phyloP scores from a whole-genome alignment of 2,113 vertebrate species.

The Ceyx cyanopectus region DNA sequence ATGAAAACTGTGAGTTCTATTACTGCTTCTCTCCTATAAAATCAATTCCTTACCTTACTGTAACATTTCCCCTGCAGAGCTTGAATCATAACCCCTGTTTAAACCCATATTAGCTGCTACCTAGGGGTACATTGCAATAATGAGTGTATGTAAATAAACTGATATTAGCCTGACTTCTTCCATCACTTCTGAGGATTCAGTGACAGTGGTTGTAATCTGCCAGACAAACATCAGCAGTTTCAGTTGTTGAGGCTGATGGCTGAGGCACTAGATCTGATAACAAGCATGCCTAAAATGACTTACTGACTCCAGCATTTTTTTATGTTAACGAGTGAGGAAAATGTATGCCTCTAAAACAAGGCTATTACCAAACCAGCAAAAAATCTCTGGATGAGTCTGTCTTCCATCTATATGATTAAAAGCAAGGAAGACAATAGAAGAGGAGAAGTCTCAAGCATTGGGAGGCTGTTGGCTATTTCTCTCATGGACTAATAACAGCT shows the following conservation, averaged over 20 bases:
- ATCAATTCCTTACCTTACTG: not conserved
- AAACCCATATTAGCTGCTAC: not conserved
- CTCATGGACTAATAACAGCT: not conserved
- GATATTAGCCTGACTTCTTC: not conserved
- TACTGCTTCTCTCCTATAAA: not conserved
- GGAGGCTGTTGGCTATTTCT: not conserved
- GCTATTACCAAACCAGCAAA: not conserved
- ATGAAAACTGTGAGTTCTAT: not conserved
- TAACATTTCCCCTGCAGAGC: not conserved
- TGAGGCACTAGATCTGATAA: slow-evolving; percentile 37
- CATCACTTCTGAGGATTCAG: not conserved
- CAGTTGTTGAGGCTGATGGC: slow-evolving; percentile 40
- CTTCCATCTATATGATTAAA: not conserved
- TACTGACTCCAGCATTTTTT: slow-evolving; percentile 7
- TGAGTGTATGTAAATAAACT: slow-evolving; percentile 3
- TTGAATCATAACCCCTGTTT: not conserved
- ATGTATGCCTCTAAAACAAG: not conserved
- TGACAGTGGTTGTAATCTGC: slow-evolving; percentile 6
- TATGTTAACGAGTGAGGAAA: not conserved
- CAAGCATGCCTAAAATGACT: slow-evolving; percentile 19
- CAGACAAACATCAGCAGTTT: slow-evolving; percentile 32
- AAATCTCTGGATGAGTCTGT: not conserved
- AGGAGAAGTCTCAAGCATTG: not conserved
- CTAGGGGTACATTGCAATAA: not conserved
- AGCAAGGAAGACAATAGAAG: not conserved